Percentiles rank a stretch among this genome's conserved stretches.
Evolutionary conservation across 2,888 invertebrate genomes (phyloP).

Genomic region (Patella depressa): DNA sequence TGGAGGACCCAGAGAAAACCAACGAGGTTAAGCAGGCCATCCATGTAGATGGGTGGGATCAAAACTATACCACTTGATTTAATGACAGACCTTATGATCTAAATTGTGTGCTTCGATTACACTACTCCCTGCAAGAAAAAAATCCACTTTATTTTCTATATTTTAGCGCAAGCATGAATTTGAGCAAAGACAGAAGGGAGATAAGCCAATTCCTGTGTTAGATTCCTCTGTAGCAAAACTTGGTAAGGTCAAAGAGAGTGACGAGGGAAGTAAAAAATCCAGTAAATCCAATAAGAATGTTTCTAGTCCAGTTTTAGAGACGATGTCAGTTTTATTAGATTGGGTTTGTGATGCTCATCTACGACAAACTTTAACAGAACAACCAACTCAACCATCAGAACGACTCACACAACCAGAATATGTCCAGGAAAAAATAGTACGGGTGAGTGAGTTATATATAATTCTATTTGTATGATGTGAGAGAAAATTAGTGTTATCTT

Average conservation of each 20-base stretch:
- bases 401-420: slow-evolving; percentile 52
- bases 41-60: too few relatives aligned
- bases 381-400: slow-evolving; percentile 59
- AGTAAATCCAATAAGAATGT: background rate
- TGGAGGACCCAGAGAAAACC: too few relatives aligned
- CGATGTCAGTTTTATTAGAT: slow-evolving; percentile 60
- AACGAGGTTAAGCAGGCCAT: too few relatives aligned
- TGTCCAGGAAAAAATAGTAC: slow-evolving; percentile 63
- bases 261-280: background rate
- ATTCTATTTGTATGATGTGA: background rate
- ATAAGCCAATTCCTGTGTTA: slow-evolving; percentile 38
- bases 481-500: too few relatives aligned
- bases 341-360: slow-evolving; percentile 67
- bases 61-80: too few relatives aligned
- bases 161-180: slow-evolving; percentile 61
- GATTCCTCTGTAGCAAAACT: slow-evolving; percentile 41
- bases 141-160: too few relatives aligned
- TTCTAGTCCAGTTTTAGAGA: slow-evolving; percentile 51
- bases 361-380: slow-evolving; percentile 59
- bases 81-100: too few relatives aligned
- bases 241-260: slow-evolving; percentile 23
- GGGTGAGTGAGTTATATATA: slow-evolving; percentile 54
- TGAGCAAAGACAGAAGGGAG: slow-evolving; percentile 55
- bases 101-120: too few relatives aligned
- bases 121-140: too few relatives aligned